Base-by-base conservation (phyloP, 2,113 vertebrate genomes). In the Zosterops borbonicus region DNA sequence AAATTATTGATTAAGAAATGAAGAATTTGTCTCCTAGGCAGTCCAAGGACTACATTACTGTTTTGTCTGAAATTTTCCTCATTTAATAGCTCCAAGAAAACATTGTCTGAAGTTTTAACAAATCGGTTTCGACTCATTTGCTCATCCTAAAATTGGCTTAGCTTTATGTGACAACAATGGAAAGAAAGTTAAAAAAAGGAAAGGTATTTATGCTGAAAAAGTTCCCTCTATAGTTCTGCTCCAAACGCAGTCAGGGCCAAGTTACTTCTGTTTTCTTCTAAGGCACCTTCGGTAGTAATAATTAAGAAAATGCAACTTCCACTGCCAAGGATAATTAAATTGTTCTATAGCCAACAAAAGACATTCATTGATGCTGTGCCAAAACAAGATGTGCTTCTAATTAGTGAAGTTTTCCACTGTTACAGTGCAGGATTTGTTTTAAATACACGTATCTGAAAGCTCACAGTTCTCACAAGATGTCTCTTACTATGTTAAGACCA, bases 251-350 rank as follows among this genome's bases (percentile, higher is more conserved):
- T 29, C 69, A 31, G n/a, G 13, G 9, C 47, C 82, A 94, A 85
- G 86, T 90, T 80, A 59, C 35, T 94, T 95, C 37, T 87, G 35
- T 93, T 64, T 76, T 50, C 47, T 73, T 94, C 59, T 47, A 67
- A 88, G 28, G 70, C 56, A 68, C 29, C 47, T 75, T 93, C 46
- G 52, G 53, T 67, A 78, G 53, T 47, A 92, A 31, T 92, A 87
- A 95, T 92, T 37, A 84, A 96, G 33, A 64, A 46, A 83, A 25
- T 50, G 37, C 18, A 84, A n/a, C 25, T 63, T 77, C 60, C 39
- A 23, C 22, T 89, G 70, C 39, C 58, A 87, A 87, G 73, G 35
- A 73, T 83, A 74, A 87, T 82, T 63, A 70, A 96, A 85, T 64
- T 76, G 15, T 76, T 50, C 47, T 55, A 20, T 19, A 83, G n/a